Conservation (phyloP, 1,140 invertebrate genomes). For the Whitmania pigra region DNA sequence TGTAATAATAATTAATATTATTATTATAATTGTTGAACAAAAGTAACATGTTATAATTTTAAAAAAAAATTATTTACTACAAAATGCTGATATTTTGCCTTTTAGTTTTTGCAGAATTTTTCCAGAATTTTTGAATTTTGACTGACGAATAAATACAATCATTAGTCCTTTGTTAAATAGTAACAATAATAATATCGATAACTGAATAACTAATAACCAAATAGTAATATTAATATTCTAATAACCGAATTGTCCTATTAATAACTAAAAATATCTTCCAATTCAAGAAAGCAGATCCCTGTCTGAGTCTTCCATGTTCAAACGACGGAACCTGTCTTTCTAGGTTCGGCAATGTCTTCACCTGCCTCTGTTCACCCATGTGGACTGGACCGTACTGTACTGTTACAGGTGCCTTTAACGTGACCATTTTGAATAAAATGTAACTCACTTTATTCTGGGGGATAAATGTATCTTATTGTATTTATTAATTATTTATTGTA, state of each 20-base stretch:
- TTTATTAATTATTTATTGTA: not conserved
- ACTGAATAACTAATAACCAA: not conserved
- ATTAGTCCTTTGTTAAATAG: not conserved
- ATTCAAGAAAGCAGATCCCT: not conserved
- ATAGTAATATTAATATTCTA: not conserved
- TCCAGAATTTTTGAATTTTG: not conserved
- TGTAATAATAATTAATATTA: too few species aligned
- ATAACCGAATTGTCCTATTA: not conserved
- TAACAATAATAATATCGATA: not conserved
- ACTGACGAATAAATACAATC: not conserved
- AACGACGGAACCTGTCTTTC: not conserved
- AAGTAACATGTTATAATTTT: too few species aligned
- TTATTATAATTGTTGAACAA: too few species aligned
- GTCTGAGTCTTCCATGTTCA: not conserved
- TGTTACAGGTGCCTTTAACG: not conserved
- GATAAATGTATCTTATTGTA: not conserved
- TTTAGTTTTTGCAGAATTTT: not conserved
- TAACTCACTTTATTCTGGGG: not conserved
- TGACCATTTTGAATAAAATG: not conserved
- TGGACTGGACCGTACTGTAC: not conserved
- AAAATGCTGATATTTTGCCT: not conserved
- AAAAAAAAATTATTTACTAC: too few species aligned
- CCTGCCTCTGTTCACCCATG: not conserved
- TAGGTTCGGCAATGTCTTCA: not conserved
- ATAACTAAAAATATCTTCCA: not conserved